These are phyloP conservation scores for Brachypalpus laphriformis DNA, from an alignment of 2,888 invertebrate species.

Conservation along the genomic window DNA sequence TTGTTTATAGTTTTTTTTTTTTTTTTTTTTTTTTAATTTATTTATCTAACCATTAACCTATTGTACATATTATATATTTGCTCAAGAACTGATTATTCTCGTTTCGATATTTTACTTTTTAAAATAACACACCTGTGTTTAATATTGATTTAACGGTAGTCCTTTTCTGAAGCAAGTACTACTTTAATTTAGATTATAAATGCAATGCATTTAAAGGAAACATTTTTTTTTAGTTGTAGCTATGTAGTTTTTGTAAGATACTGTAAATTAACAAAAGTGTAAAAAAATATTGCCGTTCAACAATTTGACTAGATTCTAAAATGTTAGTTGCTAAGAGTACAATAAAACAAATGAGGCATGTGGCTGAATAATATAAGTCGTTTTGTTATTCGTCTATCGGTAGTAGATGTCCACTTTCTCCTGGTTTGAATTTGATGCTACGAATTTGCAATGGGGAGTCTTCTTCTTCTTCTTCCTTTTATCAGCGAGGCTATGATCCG, in stretches of 20 bases:
- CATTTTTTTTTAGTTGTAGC: constrained; percentile 10
- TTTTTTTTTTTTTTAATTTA: constrained; percentile 55
- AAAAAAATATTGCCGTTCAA: constrained; percentile 23
- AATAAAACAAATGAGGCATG: constrained; percentile 49
- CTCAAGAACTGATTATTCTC: constrained; percentile 66
- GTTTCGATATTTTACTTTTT: constrained; percentile 35
- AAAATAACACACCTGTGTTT: constrained; percentile 4
- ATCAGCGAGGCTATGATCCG: too few species aligned
- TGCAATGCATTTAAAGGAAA: constrained; percentile 68
- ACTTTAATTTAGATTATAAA: constrained; percentile 42
- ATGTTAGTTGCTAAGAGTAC: constrained; percentile 43
- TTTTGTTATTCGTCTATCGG: background rate
- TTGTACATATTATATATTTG: constrained; percentile 63
- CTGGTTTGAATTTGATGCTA: background rate
- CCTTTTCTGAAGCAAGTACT: constrained; percentile 20
- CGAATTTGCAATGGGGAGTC: too few species aligned
- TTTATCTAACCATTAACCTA: constrained; percentile 37
- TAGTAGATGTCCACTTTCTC: too few species aligned
- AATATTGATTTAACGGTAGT: constrained; percentile 10
- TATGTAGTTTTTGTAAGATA: constrained; percentile 67
- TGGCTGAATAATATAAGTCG: constrained; percentile 39
- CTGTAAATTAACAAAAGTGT: constrained; percentile 53
- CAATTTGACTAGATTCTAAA: constrained; percentile 19
- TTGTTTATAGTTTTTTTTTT: constrained; percentile 40
- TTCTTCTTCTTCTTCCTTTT: too few species aligned